Evolutionary conservation across 2,113 vertebrate species (phyloP).

Genomic region (cattle (Bos taurus)): ARS-UCD2.0 NC_037330.1:77210501-77211000

Average conservation of each 20-base stretch:
- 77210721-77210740: neutral
- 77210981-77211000: neutral
- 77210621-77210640: neutral
- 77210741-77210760: neutral
- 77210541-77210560: neutral
- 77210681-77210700: neutral
- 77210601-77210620: neutral
- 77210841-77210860: neutral
- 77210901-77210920: neutral
- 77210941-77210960: neutral
- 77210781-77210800: too few species aligned
- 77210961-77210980: neutral
- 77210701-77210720: neutral
- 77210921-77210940: neutral
- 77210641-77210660: neutral
- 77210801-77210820: neutral
- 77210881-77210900: neutral
- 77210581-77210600: neutral
- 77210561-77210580: neutral
- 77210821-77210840: neutral
- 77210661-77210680: neutral
- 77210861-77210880: neutral
- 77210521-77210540: neutral
- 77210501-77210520: neutral
- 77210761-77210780: accelerated